Conservation (phyloP, 2,888 invertebrate genomes). For the Cordilura impudica region DNA sequence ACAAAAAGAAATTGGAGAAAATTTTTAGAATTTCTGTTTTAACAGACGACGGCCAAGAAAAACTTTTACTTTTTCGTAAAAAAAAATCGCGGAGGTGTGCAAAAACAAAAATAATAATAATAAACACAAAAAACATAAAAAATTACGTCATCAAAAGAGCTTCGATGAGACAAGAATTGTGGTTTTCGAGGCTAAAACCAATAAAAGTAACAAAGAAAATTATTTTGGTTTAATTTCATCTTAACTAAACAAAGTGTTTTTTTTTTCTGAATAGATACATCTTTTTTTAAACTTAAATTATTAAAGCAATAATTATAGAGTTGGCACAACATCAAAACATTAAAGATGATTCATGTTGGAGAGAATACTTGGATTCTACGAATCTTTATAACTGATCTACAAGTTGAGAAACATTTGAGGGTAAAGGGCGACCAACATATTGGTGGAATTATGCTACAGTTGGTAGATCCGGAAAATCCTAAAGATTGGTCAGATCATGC, state of each 20-base stretch:
- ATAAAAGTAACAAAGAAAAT: slow-evolving; percentile 51
- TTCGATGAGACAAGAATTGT: slow-evolving; percentile 57
- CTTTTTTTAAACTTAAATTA: slow-evolving; percentile 14
- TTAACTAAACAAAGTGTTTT: not conserved
- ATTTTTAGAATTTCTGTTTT: slow-evolving; percentile 31
- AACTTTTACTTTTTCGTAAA: slow-evolving; percentile 14
- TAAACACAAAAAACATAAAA: slow-evolving; percentile 1
- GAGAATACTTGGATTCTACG: slow-evolving; percentile 98
- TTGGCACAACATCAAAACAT: slow-evolving; percentile 39
- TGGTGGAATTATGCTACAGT: slow-evolving; percentile 97
- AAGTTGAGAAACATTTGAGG: slow-evolving; percentile 92
- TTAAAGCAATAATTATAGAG: slow-evolving; percentile 7
- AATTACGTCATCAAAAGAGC: slow-evolving; percentile 57
- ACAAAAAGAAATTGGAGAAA: slow-evolving; percentile 36
- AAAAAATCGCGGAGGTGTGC: slow-evolving; percentile 54
- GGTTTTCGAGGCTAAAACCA: slow-evolving; percentile 36
- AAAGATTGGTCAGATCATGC: slow-evolving; percentile 99
- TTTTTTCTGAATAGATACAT: not conserved
- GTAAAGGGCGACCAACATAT: slow-evolving; percentile 98
- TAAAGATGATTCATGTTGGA: slow-evolving; percentile 81
- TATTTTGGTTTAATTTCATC: not conserved
- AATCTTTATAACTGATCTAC: slow-evolving; percentile 94
- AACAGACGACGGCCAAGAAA: slow-evolving; percentile 6
- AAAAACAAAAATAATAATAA: slow-evolving; percentile 40
- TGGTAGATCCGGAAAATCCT: slow-evolving; percentile 97